Percentiles rank a stretch among this genome's conserved stretches.
These are phyloP conservation scores for Scarus forsteni DNA, from an alignment of 2,797 vertebrate species.

Conservation along the genomic window DNA sequence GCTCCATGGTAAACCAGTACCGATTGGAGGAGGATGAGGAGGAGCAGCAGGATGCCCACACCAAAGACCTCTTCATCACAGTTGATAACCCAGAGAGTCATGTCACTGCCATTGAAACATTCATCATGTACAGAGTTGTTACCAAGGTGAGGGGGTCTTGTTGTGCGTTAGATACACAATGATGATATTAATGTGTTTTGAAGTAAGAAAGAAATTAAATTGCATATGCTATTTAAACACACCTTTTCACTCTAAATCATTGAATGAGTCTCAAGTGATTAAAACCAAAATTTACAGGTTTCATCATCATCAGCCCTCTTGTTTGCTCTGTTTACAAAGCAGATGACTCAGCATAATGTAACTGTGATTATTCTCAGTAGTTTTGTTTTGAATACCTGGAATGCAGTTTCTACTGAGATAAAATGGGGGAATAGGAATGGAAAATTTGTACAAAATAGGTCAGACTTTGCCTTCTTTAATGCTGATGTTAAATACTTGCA, in stretches of 20 bases:
- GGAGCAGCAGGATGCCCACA: slow-evolving; percentile 58
- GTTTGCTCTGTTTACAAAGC: no score
- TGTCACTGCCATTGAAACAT: slow-evolving; percentile 95
- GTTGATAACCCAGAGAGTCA: slow-evolving; percentile 96
- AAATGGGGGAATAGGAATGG: background rate
- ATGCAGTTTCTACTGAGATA: background rate
- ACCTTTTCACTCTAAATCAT: no score
- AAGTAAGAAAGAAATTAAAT: no score
- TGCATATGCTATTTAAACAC: background rate
- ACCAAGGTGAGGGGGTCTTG: slow-evolving; percentile 87
- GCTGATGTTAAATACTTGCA: background rate
- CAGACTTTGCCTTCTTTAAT: no score
- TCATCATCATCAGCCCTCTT: no score
- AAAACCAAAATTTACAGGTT: background rate
- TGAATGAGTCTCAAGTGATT: background rate
- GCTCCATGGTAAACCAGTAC: slow-evolving; percentile 95
- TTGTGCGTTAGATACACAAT: background rate
- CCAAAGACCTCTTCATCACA: slow-evolving; percentile 92
- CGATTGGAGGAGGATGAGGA: slow-evolving; percentile 87
- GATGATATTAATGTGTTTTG: no score
- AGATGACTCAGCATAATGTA: background rate
- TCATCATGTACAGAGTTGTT: slow-evolving; percentile 91
- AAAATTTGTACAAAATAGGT: background rate
- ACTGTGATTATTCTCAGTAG: background rate
- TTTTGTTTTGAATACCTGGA: background rate